Percentiles rank a stretch among this genome's conserved stretches.
These are phyloP conservation scores for Drosophila asahinai DNA, from an alignment of 1,140 invertebrate genomes.

Conservation along the genomic window DNA sequence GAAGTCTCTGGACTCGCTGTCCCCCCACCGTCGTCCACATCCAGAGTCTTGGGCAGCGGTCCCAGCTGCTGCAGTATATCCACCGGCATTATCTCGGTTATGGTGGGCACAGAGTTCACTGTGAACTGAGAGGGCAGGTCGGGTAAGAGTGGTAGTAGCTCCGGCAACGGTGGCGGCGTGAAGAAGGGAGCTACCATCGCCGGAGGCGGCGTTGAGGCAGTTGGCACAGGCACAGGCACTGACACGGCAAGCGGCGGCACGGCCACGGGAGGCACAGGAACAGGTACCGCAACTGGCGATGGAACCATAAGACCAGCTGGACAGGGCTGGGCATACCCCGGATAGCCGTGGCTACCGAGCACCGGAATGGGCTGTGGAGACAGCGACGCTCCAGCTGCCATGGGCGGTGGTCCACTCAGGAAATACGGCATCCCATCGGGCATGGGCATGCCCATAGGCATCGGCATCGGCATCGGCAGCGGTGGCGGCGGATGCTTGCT, in stretches of 20 bases:
- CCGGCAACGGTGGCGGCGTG: constrained; percentile 62
- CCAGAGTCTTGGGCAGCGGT: constrained; percentile 66
- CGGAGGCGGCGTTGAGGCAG: constrained; percentile 10
- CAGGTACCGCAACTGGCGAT: constrained; percentile 19
- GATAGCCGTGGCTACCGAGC: constrained; percentile 17
- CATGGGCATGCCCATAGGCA: constrained; percentile 17
- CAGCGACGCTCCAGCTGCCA: constrained; percentile 10
- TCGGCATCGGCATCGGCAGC: constrained; percentile 15
- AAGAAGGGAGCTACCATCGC: constrained; percentile 32
- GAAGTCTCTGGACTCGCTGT: constrained; percentile 27
- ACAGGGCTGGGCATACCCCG: constrained; percentile 10
- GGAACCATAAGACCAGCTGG: constrained; percentile 1
- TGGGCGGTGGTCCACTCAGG: constrained; percentile 38
- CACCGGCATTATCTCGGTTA: constrained; percentile 70
- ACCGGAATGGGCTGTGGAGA: constrained; percentile 37
- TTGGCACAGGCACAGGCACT: constrained; percentile 12
- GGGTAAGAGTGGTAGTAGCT: constrained; percentile 26
- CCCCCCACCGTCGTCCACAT: constrained; percentile 49
- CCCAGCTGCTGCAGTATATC: constrained; percentile 69
- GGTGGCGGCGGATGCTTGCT: constrained; percentile 68
- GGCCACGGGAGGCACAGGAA: constrained; percentile 33
- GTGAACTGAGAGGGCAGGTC: constrained; percentile 50
- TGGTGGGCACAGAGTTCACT: constrained; percentile 51
- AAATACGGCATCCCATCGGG: constrained; percentile 38
- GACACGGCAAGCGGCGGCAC: constrained; percentile 8